Evolutionary conservation across 2,797 vertebrate genomes (phyloP), one percentile per base, ranked within the genome.

Genomic region (Channallabes apus): DNA sequence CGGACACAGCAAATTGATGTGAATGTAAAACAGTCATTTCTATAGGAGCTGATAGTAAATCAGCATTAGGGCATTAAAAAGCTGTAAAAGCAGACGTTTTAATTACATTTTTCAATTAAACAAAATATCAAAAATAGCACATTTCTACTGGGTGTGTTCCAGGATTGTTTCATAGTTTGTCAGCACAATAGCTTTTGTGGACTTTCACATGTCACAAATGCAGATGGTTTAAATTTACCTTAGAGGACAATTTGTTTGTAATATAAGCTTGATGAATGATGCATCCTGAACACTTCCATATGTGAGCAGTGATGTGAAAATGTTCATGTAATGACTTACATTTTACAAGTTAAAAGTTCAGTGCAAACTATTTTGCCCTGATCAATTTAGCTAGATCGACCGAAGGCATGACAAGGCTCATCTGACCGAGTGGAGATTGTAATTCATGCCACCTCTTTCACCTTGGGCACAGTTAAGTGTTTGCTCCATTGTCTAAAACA

Each of bases 401-500:
- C 14, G 1, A 61, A 67, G 67, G 22, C 27, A 51, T 38, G 46
- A 80, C 69, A 41, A 64, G 62, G 38, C 71, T 82, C 82, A 69
- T 73, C 85, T 81, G 41, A 56, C 12, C 62, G 22, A 85, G 64
- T 15, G 58, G 58, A 80, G 79, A 85, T 58, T 83, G 62, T 78
- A 87, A 82, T 85, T 85, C 65, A 17, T 75, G 75, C 32, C 69
- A 71, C 75, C 80, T 77, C 77, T 82, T 81, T 84, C 62, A 85
- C 84, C 67, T 86, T 89, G 83, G 82, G 46, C 29, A 71, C 85
- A 88, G 88, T 85, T 87, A 84, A 87, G 86, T 84, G 82, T 56
- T 68, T 82, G 84, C 71, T 88, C 72, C 82, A 59, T 78, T 83
- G 85, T 83, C 90, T 84, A 88, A 89, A 89, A 84, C 87, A 76